Evolutionary conservation across 1,140 invertebrate species (phyloP), one percentile per base, ranked within the genome.

Genomic region (Anoplophora glabripennis): DNA sequence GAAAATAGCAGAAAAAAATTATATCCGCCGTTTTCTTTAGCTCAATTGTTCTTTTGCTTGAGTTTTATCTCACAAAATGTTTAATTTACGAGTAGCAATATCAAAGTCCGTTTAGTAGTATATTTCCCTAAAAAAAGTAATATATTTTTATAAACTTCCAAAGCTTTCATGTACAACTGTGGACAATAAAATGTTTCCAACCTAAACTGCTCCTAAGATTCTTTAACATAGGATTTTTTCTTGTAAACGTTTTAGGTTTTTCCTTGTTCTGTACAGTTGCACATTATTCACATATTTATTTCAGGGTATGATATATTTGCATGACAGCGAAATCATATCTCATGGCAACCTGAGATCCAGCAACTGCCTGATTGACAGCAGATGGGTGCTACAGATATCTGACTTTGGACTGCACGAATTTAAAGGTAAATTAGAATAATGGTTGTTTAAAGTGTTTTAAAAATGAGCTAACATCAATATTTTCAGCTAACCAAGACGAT

Each of bases 401-500:
- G 89, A 90, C 75, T 91, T 88, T 73, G 89, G 89, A 18, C 75
- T 92, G 10, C 85, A 88, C 67, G 86, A 89, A 71, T 86, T 90
- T 66, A 86, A 82, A 81, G 85, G 86, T 87, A 70, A 75, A 71
- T 76, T 55, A 46, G 18, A 28, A 28, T 5, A 28, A 28, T 28
- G 5, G 5, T 5, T 28, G 5, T 5, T 28, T 28, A 28, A 28
- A n/a, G n/a, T n/a, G n/a, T 11, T 36, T 41, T 15, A 2, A 41
- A 2, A 7, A 9, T 53, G 21, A 28, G 5, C 21, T n/a, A 28
- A 3, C 5, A 28, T 28, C 36, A 34, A 54, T 35, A 12, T 34
- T 42, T 60, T 9, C 44, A 81, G 80, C 77, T 71, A 81, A 81
- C 5, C 81, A 83, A 66, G 78, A 80, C 9, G 79, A 80, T 55